Evolutionary conservation across 2,888 invertebrate genomes (phyloP), one percentile per base, ranked within the genome.

Genomic region (Allygus modestus): DNA sequence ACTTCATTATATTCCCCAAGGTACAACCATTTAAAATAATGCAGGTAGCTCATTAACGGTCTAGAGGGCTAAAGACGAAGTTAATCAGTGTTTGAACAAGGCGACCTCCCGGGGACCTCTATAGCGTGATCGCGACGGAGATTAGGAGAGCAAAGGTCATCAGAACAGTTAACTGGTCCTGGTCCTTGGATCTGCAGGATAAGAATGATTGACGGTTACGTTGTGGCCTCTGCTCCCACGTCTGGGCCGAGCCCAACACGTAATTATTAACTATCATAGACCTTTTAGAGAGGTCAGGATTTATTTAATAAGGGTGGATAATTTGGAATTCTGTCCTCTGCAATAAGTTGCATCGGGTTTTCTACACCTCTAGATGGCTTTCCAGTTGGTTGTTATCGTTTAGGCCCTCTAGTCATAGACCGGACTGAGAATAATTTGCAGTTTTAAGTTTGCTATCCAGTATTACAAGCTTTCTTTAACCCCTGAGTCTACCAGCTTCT

Each of bases 161-260:
- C 58, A 65, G 65, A 28, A 15, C 65, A 17, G 15, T 65, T 65
- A 65, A 65, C 65, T 31, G 65, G 65, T 65, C 28, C 31, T 65
- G 65, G 65, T 5, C 65, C 65, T 65, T 65, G 65, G 65, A 28
- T 65, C 58, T 7, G 31, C 65, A 65, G 65, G 58, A 65, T 65
- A 65, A 65, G 65, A 65, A 2, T 65, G 65, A 65, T 65, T 65
- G 65, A 28, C 65, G 26, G 65, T 65, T 65, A 65, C 31, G 31
- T 28, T 7, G 28, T 23, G 28, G 17, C 58, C 58, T 58, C 23
- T 65, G 4, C 65, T 11, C 65, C 65, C 65, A 65, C 65, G 15
- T 28, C 65, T 31, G 31, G n/a, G 51, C 20, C 58, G 20, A 20
- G 46, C 12, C 46, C 54, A 54, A 20, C 20, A 7, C 54, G 54